These are phyloP conservation scores for Stigmatopora nigra DNA, from an alignment of 2,113 vertebrate species.

Conservation along the genomic window DNA sequence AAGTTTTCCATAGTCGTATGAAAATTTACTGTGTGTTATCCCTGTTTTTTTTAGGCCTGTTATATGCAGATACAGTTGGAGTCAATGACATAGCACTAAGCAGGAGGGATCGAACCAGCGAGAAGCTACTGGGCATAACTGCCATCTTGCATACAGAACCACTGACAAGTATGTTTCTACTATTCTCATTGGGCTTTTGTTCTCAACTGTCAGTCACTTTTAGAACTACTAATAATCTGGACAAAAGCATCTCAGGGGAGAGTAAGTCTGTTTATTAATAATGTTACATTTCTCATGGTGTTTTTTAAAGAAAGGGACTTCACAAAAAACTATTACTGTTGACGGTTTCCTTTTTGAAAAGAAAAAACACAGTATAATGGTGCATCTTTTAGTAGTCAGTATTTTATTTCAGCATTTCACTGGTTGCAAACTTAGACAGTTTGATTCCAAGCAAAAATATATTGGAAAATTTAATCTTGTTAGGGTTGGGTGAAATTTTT, in stretches of 20 bases:
- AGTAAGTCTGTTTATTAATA: neutral
- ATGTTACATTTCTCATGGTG: neutral
- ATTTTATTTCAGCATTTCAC: neutral
- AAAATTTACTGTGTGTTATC: conserved; percentile 21
- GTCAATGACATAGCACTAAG: conserved; percentile 73
- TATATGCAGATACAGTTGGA: conserved; percentile 95
- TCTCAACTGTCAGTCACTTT: neutral
- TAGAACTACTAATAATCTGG: too few species aligned
- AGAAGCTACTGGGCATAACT: neutral
- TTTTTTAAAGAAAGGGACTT: neutral
- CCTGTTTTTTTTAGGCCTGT: conserved; percentile 75
- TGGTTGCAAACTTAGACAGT: neutral
- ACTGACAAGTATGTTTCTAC: neutral
- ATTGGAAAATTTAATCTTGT: neutral
- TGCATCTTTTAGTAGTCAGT: neutral
- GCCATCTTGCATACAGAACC: neutral
- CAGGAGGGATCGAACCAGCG: conserved; percentile 1
- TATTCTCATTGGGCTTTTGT: neutral
- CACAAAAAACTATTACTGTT: neutral
- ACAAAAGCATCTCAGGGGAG: neutral
- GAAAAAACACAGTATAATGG: neutral
- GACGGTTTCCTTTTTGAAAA: neutral
- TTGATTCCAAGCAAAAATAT: neutral
- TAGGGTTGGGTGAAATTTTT: neutral
- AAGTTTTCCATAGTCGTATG: neutral